Evolutionary conservation across 2,797 vertebrate genomes (phyloP).

Genomic region (Lutjanus argentimaculatus): DNA sequence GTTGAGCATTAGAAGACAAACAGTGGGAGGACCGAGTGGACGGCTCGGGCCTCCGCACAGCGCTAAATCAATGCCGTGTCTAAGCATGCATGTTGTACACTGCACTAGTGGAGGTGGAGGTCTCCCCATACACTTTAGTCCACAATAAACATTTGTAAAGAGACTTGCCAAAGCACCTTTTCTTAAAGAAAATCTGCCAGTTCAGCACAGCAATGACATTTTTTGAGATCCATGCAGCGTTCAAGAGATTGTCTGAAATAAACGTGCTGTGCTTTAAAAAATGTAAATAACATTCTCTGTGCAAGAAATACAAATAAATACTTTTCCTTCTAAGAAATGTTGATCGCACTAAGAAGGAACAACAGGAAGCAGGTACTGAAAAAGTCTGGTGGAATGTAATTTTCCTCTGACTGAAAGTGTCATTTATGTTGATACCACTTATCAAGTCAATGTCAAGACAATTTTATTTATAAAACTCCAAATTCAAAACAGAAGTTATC

Average conservation of each 20-base stretch:
- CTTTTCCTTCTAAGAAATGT: background rate
- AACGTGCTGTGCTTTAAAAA: background rate
- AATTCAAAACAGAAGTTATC: too few relatives aligned
- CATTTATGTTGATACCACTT: background rate
- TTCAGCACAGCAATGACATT: background rate
- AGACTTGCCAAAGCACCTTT: background rate
- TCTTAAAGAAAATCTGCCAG: background rate
- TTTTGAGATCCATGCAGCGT: background rate
- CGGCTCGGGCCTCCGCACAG: background rate
- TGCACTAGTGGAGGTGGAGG: conserved; percentile 34
- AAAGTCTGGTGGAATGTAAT: background rate
- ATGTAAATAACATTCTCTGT: conserved; percentile 41
- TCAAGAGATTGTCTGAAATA: background rate
- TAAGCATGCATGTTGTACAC: conserved; percentile 15
- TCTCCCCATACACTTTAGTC: conserved; percentile 47
- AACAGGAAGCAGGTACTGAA: conserved; percentile 36
- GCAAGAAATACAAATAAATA: conserved; percentile 26
- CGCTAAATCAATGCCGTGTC: conserved; percentile 40
- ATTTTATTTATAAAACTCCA: too few relatives aligned
- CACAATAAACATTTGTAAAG: conserved; percentile 12
- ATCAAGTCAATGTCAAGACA: too few relatives aligned
- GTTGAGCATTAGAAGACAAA: conserved; percentile 50
- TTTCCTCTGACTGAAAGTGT: background rate
- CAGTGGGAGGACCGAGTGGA: conserved; percentile 56
- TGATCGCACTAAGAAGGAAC: background rate